Base-by-base conservation (phyloP, 1,140 invertebrate genomes). In the Anoplophora glabripennis region DNA sequence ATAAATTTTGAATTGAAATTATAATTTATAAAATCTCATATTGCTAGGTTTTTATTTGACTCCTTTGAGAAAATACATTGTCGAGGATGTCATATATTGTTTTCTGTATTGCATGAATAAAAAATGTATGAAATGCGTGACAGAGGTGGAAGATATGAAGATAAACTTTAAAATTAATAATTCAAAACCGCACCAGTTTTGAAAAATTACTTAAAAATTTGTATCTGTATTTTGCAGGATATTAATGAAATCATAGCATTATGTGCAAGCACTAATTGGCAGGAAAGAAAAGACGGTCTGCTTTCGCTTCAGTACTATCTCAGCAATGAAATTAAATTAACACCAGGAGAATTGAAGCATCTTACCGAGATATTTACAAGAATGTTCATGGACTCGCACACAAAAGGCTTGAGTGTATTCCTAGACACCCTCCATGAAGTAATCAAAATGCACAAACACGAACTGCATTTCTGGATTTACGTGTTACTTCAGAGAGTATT, bases 321-420 rank as follows among this genome's bases (percentile, higher is more conserved):
- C 12, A 83, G 84, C 57, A 83, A 83, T 70, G 87, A 88, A 40
- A 83, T 87, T 15, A 81, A 79, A 12, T 78, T 96, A 5, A 82
- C 81, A 8, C 78, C 82, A 1, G 79, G 84, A 3, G 90, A 95
- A 71, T 78, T 95, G 35, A 86, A 86, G 42, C 84, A 88, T 64
- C 82, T 94, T 7, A 93, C 91, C 0, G 94, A 97, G 67, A 89
- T 95, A 60, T 93, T 96, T 71, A 90, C 92, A 41, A 92, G 93
- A 79, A 94, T 97, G 91, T 96, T 98, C 70, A 93, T 95, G 84
- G 94, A 98, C 76, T 91, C 93, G n/a, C 93, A 96, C 74, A 96
- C 92, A 2, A 97, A 97, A 79, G 92, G 96, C 45, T 94, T 97
- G 76, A 91, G 90, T 46, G 77, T 97, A 53, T 95, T 97, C 77